Base-by-base conservation (phyloP, 2,888 invertebrate species). In the Drepanosiphum platanoidis region DNA sequence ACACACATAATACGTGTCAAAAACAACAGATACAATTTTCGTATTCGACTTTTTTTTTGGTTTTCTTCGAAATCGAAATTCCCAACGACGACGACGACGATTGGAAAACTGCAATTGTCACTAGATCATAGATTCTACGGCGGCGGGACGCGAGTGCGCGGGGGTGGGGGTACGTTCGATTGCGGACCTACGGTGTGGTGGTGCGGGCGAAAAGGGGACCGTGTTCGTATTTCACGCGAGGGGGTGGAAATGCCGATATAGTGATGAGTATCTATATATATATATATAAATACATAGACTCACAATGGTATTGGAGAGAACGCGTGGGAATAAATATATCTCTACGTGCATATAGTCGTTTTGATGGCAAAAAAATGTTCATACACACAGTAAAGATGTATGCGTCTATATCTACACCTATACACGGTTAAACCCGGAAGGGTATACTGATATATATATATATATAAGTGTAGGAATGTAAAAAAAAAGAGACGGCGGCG, bases 121-220 rank as follows among this genome's bases (percentile, higher is more conserved):
- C 64, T 78, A 78, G 61, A 77, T 77, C 77, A 39, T 42, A 78
- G 61, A 78, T 64, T 78, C 42, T 52, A 75, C 34, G 30, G n/a
- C 5, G 0, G 61, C n/a, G 2, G 15, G 11, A 15, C 1, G 61
- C 27, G 36, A 15, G 58, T 34, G n/a, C 9, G n/a, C 3, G 39
- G 1, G 30, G 32, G 64, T 7, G 11, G 78, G 42, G 42, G 22
- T n/a, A 42, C 66, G 66, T 79, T 79, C 66, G 66, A 78, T 79
- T 66, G 39, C 32, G 64, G 30, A 64, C 52, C 36, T 36, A 39
- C 30, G 39, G n/a, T 5, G 74, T 39, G 39, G n/a, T 5, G 74
- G 39, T 4, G 64, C 34, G 64, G 22, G n/a, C 15, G 30, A 32
- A 78, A 66, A 32, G 27, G 34, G 61, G 36, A 39, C 61, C 61